phyloP scores from a whole-genome alignment of 2,888 invertebrate species.

The Rhagophthalmus giganteus region DNA sequence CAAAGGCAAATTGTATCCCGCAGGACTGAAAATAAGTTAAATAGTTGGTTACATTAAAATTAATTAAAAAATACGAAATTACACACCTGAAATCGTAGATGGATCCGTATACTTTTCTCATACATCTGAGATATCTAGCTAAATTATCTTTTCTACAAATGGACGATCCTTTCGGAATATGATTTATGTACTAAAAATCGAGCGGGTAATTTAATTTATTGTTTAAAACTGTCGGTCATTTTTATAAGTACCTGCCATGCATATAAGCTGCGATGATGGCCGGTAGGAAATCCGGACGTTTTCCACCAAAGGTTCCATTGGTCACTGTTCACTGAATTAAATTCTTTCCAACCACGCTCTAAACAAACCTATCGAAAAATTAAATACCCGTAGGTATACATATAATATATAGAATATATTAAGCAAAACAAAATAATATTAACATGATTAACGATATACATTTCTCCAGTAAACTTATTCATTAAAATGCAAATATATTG shows the following conservation, averaged over 20 bases:
- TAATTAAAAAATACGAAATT: no score
- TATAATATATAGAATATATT: no score
- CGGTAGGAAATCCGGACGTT: constrained; percentile 71
- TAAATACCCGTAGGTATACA: no score
- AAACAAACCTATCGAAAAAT: constrained; percentile 80
- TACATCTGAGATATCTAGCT: constrained; percentile 75
- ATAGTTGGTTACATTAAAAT: no score
- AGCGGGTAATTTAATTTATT: no score
- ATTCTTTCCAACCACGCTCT: constrained; percentile 81
- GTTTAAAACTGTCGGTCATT: not conserved
- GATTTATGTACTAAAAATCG: constrained; percentile 71
- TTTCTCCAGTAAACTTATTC: no score
- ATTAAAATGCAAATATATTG: no score
- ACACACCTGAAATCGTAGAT: constrained; percentile 82
- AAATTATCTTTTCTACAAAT: constrained; percentile 83
- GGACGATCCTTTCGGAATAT: constrained; percentile 81
- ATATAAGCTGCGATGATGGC: constrained; percentile 65
- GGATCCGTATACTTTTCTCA: constrained; percentile 80
- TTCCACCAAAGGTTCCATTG: constrained; percentile 89
- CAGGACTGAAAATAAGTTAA: constrained; percentile 63
- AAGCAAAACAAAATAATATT: no score
- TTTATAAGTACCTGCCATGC: constrained; percentile 66
- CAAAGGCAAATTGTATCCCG: constrained; percentile 78
- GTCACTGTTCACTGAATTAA: constrained; percentile 65
- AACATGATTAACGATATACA: no score